Percentiles rank a stretch among this genome's conserved stretches.
phyloP scores from a whole-genome alignment of 2,888 invertebrate species.

The Brenthis daphne region DNA sequence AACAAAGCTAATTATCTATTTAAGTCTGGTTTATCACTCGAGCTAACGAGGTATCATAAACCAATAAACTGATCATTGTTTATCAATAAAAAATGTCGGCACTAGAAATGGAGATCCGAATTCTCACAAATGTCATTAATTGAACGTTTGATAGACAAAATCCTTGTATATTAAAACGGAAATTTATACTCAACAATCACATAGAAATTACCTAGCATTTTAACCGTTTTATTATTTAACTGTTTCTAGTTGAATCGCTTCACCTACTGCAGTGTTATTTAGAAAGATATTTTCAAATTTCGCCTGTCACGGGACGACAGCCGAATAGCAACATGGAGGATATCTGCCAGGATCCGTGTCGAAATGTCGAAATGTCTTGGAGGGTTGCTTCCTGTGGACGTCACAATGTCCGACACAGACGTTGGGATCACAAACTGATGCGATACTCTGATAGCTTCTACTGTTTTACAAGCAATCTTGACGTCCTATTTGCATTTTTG shows the following conservation, averaged over 20 bases:
- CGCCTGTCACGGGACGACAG: slow-evolving; percentile 35
- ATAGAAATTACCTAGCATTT: background rate
- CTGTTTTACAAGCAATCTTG: slow-evolving; percentile 59
- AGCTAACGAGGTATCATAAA: slow-evolving; percentile 75
- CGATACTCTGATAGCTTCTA: slow-evolving; percentile 57
- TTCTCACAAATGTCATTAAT: slow-evolving; percentile 70
- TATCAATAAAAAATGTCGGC: slow-evolving; percentile 60
- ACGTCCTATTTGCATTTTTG: slow-evolving; percentile 68
- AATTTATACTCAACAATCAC: slow-evolving; percentile 7
- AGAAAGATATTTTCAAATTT: slow-evolving; percentile 26
- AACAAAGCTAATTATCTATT: slow-evolving; percentile 80
- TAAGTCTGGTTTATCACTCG: slow-evolving; percentile 65
- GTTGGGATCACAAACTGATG: slow-evolving; percentile 45
- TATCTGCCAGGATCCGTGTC: slow-evolving; percentile 73
- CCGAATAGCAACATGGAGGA: slow-evolving; percentile 46
- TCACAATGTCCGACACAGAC: slow-evolving; percentile 49
- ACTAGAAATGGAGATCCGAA: slow-evolving; percentile 23
- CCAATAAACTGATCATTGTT: slow-evolving; percentile 70
- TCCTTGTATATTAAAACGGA: slow-evolving; percentile 58
- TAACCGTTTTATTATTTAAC: slow-evolving; percentile 5
- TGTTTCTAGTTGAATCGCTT: background rate
- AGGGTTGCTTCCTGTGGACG: slow-evolving; percentile 48
- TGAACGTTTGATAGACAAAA: slow-evolving; percentile 40
- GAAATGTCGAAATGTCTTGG: slow-evolving; percentile 56
- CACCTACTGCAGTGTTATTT: background rate